A percentile compares a stretch with the other conserved stretches of the same genome.
phyloP scores from a whole-genome alignment of 2,888 invertebrate species.

The Epinotia ramella region DNA sequence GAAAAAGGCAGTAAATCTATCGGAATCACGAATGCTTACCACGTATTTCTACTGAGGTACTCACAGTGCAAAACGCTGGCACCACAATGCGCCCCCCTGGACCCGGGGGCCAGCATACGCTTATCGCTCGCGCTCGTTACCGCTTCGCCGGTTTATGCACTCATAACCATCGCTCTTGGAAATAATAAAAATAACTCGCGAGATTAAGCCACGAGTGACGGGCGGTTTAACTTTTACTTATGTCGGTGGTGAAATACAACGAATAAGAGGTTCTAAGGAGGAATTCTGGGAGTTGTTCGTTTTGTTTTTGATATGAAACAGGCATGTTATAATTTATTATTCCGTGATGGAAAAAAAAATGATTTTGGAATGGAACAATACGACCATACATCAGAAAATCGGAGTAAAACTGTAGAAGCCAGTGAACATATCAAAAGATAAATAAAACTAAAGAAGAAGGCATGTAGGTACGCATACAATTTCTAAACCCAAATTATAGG shows the following conservation, averaged over 20 bases:
- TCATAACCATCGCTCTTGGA: slow-evolving; percentile 63
- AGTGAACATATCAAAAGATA: too few relatives aligned
- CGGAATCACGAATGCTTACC: not conserved
- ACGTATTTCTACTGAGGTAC: slow-evolving; percentile 4
- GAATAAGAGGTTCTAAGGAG: not conserved
- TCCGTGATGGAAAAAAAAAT: too few relatives aligned
- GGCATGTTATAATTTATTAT: too few relatives aligned
- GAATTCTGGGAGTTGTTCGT: not conserved
- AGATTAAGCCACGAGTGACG: slow-evolving; percentile 42
- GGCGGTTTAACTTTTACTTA: slow-evolving; percentile 23
- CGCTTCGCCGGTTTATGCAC: slow-evolving; percentile 56
- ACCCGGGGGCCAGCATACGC: slow-evolving; percentile 52
- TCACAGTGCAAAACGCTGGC: slow-evolving; percentile 19
- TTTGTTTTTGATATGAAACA: too few relatives aligned
- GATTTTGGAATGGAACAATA: too few relatives aligned
- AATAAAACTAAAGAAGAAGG: too few relatives aligned
- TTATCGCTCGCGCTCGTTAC: slow-evolving; percentile 54
- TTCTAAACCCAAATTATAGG: too few relatives aligned
- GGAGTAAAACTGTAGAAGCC: too few relatives aligned
- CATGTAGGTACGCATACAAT: too few relatives aligned
- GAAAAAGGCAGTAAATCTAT: not conserved
- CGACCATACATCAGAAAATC: too few relatives aligned
- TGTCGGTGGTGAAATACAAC: not conserved
- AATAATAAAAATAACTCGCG: slow-evolving; percentile 63
- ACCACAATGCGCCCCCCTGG: slow-evolving; percentile 43